These are phyloP conservation scores for Leptinotarsa rubiginosa DNA, from an alignment of 2,888 invertebrate genomes.

Conservation along the genomic window DNA sequence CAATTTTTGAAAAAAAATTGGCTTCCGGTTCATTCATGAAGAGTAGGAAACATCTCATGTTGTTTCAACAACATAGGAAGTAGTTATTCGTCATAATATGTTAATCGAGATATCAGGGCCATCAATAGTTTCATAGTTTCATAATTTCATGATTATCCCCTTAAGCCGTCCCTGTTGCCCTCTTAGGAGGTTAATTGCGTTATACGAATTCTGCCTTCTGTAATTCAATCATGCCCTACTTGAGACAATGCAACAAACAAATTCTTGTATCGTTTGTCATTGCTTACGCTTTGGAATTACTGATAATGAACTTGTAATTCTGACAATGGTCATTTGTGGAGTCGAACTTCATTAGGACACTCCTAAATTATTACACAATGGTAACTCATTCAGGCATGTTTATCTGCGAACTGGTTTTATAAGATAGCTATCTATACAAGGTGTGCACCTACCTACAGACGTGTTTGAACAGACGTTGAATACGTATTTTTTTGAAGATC, in stretches of 20 bases:
- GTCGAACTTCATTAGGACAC: conserved; percentile 29
- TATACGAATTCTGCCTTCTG: conserved; percentile 12
- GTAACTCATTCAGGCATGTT: background rate
- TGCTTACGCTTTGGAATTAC: conserved; percentile 12
- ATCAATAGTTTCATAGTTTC: too few species aligned
- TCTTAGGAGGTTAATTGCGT: conserved; percentile 1
- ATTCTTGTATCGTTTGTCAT: conserved; percentile 37
- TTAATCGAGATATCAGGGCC: too few species aligned
- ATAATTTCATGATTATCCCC: too few species aligned
- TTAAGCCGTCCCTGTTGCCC: background rate
- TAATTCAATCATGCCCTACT: conserved; percentile 29
- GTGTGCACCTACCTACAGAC: too few species aligned
- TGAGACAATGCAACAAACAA: conserved; percentile 28
- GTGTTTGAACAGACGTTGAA: too few species aligned
- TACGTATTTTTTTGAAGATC: too few species aligned
- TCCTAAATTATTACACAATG: conserved; percentile 21
- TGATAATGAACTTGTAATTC: conserved; percentile 21
- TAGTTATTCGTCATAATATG: too few species aligned
- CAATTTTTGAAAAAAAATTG: too few species aligned
- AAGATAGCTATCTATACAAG: background rate
- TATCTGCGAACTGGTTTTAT: background rate
- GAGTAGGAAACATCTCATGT: too few species aligned
- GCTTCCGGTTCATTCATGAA: too few species aligned
- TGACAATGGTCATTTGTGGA: conserved; percentile 29
- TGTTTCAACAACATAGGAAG: too few species aligned